Conservation (phyloP, 2,113 vertebrate genomes). For the Colossoma macropomum region DNA sequence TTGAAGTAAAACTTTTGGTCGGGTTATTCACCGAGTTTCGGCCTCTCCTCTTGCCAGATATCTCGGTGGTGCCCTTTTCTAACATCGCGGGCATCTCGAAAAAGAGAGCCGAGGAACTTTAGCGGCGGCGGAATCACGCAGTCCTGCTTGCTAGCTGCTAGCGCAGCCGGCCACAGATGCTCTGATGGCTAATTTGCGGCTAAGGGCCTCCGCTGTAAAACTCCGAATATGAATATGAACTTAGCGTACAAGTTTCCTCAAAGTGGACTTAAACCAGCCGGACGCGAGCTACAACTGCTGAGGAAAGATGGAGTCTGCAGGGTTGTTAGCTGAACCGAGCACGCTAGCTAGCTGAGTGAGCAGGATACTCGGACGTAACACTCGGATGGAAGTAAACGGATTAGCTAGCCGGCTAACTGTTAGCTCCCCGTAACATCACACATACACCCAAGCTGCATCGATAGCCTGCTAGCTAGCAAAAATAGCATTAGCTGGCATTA, state of each 20-base stretch:
- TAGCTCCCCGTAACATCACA: slow-evolving; percentile 5
- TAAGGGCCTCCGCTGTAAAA: slow-evolving; percentile 28
- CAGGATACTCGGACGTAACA: slow-evolving; percentile 1
- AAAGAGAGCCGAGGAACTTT: slow-evolving; percentile 44
- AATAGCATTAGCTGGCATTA: slow-evolving; percentile 39
- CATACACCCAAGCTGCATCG: not conserved
- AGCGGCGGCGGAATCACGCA: not conserved
- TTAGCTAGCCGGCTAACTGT: slow-evolving; percentile 45
- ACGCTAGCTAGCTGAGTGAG: not conserved
- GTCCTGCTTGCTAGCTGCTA: slow-evolving; percentile 17
- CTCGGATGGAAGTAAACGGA: slow-evolving; percentile 17
- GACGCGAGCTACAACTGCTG: not conserved
- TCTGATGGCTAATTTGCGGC: slow-evolving; percentile 18
- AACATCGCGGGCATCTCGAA: slow-evolving; percentile 86
- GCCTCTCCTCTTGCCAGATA: slow-evolving; percentile 86
- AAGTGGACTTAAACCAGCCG: not conserved
- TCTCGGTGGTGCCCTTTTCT: slow-evolving; percentile 84
- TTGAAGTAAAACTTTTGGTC: slow-evolving; percentile 87
- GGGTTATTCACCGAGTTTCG: slow-evolving; percentile 77
- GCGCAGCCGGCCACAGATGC: slow-evolving; percentile 24
- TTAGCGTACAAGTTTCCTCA: not conserved
- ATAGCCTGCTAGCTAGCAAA: slow-evolving; percentile 19
- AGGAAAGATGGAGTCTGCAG: not conserved
- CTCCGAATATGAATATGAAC: not conserved
- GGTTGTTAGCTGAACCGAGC: not conserved